Evolutionary conservation across 2,888 invertebrate species (phyloP), one percentile per base, ranked within the genome.

Genomic region (Oxyscelio sp.): DNA sequence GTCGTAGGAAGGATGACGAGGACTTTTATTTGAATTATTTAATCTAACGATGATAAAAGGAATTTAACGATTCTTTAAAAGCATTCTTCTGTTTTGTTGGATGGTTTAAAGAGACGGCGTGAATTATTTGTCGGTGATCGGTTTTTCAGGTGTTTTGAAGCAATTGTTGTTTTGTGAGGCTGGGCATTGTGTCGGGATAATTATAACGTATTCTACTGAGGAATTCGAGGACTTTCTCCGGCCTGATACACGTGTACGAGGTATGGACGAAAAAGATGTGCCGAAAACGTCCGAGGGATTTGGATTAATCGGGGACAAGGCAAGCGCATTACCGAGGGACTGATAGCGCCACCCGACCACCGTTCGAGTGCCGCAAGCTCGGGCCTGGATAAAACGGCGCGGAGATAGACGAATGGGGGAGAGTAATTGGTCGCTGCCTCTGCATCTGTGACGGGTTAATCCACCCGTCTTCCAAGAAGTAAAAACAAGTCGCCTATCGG

Each of bases 251-350:
- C 78, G 59, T 68, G 54, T 78, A 73, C n/a, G 63, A 68, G 61
- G 70, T 50, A 45, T 58, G 68, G 22, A 11, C 65, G 59, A 70
- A 74, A 71, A 56, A 22, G 68, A 54, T 31, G 82, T 83, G 75
- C 79, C 61, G 84, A 87, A 87, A 87, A 89, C 89, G 87, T 79
- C 86, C 89, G 65, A 56, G 31, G 83, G 85, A 84, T 83, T 88
- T 88, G 91, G 92, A 93, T 93, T 93, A 93, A 93, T 93, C 93
- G 90, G 88, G 89, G 91, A 93, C 93, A 92, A 92, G 93, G 92
- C 91, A 92, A 92, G 91, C 91, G 90, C 93, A 93, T 93, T 93
- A 93, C 92, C 86, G 89, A 85, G 66, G 87, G 71, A 81, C 87
- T 89, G 90, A 92, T 91, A 92, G 89, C 89, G 88, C 89, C 89